phyloP scores from a whole-genome alignment of 2,888 invertebrate species.

The Suillia variegata region DNA sequence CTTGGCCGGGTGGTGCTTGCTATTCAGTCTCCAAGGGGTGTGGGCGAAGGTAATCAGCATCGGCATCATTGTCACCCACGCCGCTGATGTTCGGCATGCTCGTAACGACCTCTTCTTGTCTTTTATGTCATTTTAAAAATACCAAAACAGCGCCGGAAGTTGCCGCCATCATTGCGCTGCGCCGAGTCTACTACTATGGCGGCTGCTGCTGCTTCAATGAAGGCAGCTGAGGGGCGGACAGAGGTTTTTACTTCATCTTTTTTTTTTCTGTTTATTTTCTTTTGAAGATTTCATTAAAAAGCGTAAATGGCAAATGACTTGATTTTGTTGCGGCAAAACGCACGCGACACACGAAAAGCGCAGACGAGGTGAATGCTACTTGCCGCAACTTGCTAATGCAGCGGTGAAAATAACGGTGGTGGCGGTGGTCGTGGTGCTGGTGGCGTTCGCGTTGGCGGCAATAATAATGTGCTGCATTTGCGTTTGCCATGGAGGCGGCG shows the following conservation, averaged over 20 bases:
- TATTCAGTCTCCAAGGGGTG: too few relatives aligned
- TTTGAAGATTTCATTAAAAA: slow-evolving; percentile 7
- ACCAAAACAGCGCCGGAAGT: background rate
- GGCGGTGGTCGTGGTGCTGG: too few relatives aligned
- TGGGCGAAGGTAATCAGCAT: background rate
- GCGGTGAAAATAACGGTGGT: background rate
- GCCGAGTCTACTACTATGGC: background rate
- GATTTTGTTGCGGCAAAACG: background rate
- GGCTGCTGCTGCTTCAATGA: background rate
- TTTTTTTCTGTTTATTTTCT: too few relatives aligned
- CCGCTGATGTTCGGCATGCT: background rate
- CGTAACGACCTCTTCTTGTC: background rate
- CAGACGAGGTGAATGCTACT: background rate
- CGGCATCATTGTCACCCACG: background rate
- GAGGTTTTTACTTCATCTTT: too few relatives aligned
- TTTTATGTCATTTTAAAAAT: background rate
- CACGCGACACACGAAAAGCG: too few relatives aligned
- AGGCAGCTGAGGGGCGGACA: too few relatives aligned
- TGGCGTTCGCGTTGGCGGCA: too few relatives aligned
- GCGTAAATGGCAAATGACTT: slow-evolving; percentile 4
- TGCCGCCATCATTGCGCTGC: background rate
- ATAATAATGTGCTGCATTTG: too few relatives aligned
- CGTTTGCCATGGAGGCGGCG: too few relatives aligned
- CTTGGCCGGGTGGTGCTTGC: too few relatives aligned
- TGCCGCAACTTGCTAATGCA: background rate